Conservation (phyloP, 2,113 vertebrate genomes). For the Naja naja region DNA sequence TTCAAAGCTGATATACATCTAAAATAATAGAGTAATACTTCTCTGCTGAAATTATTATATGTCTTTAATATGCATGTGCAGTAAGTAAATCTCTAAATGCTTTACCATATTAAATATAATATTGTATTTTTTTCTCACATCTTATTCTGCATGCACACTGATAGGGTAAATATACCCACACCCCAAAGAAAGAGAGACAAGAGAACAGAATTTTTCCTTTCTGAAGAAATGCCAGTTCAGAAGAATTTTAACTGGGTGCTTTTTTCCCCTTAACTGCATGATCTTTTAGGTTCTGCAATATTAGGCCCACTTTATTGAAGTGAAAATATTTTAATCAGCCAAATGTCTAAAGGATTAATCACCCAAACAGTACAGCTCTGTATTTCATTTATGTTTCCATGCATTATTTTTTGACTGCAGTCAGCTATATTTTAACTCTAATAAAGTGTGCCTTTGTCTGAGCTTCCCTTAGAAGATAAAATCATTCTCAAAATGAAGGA, state of each 20-base stretch:
- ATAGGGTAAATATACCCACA: background rate
- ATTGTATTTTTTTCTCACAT: background rate
- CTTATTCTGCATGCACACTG: background rate
- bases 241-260: background rate
- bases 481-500: constrained; percentile 69
- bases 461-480: constrained; percentile 57
- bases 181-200: background rate
- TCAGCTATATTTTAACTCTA: constrained; percentile 60
- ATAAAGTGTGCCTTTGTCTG: constrained; percentile 65
- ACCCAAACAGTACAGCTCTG: constrained; percentile 56
- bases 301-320: constrained; percentile 60
- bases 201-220: background rate
- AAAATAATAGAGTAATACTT: background rate
- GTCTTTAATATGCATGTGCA: background rate
- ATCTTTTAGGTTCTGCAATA: constrained; percentile 51
- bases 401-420: constrained; percentile 66
- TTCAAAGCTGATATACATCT: too few relatives aligned
- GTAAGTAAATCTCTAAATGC: background rate
- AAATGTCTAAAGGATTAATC: constrained; percentile 63
- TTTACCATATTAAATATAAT: background rate
- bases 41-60: background rate
- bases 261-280: background rate
- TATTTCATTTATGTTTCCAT: constrained; percentile 57
- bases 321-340: constrained; percentile 63
- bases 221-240: background rate